Evolutionary conservation across 2,797 vertebrate genomes (phyloP).

Genomic region (Streptopelia turtur): DNA sequence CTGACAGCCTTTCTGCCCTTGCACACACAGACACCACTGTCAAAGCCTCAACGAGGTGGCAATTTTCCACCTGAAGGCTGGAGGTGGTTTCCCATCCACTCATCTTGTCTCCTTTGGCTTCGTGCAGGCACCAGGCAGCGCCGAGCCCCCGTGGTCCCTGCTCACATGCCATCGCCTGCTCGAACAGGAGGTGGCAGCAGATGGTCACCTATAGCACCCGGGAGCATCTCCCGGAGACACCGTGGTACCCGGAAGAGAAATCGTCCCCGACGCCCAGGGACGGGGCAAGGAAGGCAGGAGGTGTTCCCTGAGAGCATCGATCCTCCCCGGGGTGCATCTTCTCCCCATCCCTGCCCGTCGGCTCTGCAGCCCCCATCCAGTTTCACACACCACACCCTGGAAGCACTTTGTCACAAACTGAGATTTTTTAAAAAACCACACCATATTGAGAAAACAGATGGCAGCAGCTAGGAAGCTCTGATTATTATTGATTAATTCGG

Average conservation of each 20-base stretch:
- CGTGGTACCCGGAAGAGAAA: neutral
- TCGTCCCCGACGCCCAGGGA: neutral
- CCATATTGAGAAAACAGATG: neutral
- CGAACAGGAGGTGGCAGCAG: constrained; percentile 68
- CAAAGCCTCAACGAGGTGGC: neutral
- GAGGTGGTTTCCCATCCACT: neutral
- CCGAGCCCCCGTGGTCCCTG: neutral
- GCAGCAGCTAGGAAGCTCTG: neutral
- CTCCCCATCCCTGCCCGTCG: neutral
- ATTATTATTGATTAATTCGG: constrained; percentile 28
- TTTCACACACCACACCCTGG: neutral
- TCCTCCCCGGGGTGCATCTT: neutral
- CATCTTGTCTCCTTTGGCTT: neutral
- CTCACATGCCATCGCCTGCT: neutral
- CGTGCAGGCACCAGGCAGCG: neutral
- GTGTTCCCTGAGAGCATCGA: neutral
- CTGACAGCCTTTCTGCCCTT: neutral
- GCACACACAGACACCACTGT: rapidly evolving
- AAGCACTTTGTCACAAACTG: neutral
- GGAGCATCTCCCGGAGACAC: neutral
- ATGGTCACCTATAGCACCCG: neutral
- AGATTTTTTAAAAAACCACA: neutral
- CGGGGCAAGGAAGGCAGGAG: neutral
- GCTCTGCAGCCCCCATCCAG: neutral
- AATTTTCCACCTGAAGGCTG: neutral